These are phyloP conservation scores for Morelia viridis DNA, from an alignment of 2,797 vertebrate species.

Conservation along the genomic window DNA sequence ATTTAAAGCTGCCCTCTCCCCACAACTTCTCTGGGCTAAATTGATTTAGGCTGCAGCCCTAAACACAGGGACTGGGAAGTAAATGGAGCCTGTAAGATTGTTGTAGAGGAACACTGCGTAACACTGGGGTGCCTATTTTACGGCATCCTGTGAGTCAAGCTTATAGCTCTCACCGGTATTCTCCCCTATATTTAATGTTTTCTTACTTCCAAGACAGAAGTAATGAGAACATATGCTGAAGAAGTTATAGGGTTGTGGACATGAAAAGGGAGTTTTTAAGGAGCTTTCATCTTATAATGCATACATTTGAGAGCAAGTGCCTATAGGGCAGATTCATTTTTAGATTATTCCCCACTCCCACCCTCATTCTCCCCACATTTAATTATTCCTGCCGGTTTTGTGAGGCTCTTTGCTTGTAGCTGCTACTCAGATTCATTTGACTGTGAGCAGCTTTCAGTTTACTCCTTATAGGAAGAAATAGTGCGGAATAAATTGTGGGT, in stretches of 20 bases:
- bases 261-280: background rate
- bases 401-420: background rate
- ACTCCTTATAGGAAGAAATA: background rate
- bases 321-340: background rate
- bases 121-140: too few species aligned
- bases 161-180: background rate
- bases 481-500: background rate
- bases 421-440: background rate
- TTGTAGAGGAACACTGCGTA: background rate
- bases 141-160: background rate
- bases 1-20: too few species aligned
- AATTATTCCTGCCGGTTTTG: background rate
- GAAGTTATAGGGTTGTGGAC: background rate
- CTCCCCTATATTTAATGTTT: background rate
- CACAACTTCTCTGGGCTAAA: background rate
- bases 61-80: background rate
- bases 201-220: background rate
- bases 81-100: background rate
- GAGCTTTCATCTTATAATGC: background rate
- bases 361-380: background rate
- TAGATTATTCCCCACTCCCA: background rate
- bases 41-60: background rate
- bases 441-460: background rate
- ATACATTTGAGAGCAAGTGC: background rate
- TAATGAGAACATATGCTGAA: background rate